A percentile compares a stretch with the other conserved stretches of the same genome.
These are phyloP conservation scores for Cephalopterus ornatus DNA, from an alignment of 2,113 vertebrate genomes.

Conservation along the genomic window DNA sequence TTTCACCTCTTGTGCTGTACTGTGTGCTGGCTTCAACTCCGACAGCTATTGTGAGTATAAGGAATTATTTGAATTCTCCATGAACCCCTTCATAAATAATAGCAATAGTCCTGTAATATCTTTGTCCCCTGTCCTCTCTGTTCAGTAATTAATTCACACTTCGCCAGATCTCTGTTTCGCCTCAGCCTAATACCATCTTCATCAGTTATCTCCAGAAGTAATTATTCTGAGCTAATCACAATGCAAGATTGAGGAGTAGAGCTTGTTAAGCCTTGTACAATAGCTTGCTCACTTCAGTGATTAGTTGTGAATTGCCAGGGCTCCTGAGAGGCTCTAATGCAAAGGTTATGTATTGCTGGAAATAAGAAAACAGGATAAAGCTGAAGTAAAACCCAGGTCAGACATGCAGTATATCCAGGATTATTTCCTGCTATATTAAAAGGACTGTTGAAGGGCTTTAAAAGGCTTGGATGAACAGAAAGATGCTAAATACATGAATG, in stretches of 20 bases:
- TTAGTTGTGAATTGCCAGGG: neutral
- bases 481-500: neutral
- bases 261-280: constrained; percentile 18
- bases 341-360: neutral
- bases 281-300: neutral
- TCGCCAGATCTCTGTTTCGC: neutral
- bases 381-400: neutral
- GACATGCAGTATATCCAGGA: neutral
- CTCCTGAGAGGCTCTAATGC: neutral
- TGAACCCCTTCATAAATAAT: neutral
- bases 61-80: constrained; percentile 2
- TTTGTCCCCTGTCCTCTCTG: neutral
- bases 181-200: constrained; percentile 5
- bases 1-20: constrained; percentile 93
- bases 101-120: neutral
- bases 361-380: neutral
- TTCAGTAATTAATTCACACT: neutral
- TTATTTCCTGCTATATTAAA: neutral
- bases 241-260: neutral
- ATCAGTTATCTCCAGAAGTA: constrained; percentile 4
- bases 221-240: constrained; percentile 38
- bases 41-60: constrained; percentile 89
- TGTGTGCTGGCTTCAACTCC: constrained; percentile 92
- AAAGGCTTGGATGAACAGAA: neutral
- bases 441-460: neutral